Conservation (phyloP, 2,113 vertebrate genomes). For the Coptodon rendalli region DNA sequence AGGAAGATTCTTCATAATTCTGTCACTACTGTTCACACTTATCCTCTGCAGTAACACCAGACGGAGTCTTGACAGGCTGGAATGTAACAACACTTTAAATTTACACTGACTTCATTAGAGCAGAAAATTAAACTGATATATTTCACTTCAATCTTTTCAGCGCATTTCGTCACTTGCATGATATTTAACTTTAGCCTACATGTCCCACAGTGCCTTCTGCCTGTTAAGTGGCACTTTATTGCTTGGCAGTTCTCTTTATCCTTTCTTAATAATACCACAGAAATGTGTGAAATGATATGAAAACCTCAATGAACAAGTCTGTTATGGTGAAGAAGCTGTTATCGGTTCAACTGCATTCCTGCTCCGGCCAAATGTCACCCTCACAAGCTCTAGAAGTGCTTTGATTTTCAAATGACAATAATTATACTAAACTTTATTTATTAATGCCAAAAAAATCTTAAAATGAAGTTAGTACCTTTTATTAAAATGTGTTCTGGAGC, state of each 20-base stretch:
- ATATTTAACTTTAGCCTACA: not conserved
- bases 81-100: not conserved
- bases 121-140: not conserved
- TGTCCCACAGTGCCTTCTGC: not conserved
- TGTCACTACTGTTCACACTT: not conserved
- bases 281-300: not conserved
- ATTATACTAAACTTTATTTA: not conserved
- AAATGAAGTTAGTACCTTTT: not conserved
- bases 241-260: not conserved
- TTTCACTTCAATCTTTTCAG: not conserved
- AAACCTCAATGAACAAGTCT: accelerated
- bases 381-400: not conserved
- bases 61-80: accelerated
- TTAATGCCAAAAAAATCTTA: not conserved
- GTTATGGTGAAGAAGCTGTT: not conserved
- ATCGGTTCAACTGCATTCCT: not conserved
- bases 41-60: not conserved
- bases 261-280: not conserved
- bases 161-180: accelerated
- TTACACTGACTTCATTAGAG: not conserved
- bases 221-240: not conserved
- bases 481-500: not conserved
- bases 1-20: not conserved
- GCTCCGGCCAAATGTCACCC: not conserved
- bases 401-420: not conserved